phyloP scores from a whole-genome alignment of 2,888 invertebrate genomes.

The Pherbina coryleti region DNA sequence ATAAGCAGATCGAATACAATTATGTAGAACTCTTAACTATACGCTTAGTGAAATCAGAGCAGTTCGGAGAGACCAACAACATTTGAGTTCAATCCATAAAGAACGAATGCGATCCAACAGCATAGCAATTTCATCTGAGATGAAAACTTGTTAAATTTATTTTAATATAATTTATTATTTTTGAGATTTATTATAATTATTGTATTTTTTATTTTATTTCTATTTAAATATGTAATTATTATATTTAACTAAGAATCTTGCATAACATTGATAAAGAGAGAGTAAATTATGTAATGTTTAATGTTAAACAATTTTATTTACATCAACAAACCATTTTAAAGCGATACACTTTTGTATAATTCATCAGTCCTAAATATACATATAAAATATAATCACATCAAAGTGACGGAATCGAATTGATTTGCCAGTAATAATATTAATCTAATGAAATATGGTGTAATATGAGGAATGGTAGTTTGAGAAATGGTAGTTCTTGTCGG shows the following conservation, averaged over 20 bases:
- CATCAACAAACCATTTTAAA: conserved; percentile 39
- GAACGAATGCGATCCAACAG: conserved; percentile 10
- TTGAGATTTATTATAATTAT: conserved; percentile 46
- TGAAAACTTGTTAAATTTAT: conserved; percentile 49
- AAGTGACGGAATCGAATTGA: conserved; percentile 39
- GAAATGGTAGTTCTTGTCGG: not conserved
- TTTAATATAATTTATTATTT: conserved; percentile 44
- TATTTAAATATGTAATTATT: conserved; percentile 46
- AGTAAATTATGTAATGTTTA: conserved; percentile 43
- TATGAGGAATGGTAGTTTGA: not conserved
- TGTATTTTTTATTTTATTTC: conserved; percentile 49
- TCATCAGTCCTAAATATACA: conserved; percentile 44
- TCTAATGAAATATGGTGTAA: too few species aligned
- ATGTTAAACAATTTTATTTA: conserved; percentile 43
- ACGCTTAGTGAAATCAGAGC: conserved; percentile 26
- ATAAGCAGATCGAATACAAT: conserved; percentile 17
- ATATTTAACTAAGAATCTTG: conserved; percentile 43
- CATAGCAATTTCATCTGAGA: conserved; percentile 49
- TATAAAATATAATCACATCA: conserved; percentile 43
- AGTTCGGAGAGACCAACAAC: not conserved
- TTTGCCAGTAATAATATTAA: not conserved
- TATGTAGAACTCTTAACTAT: conserved; percentile 33
- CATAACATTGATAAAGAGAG: conserved; percentile 36
- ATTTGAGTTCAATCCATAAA: conserved; percentile 16
- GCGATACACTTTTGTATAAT: conserved; percentile 47